phyloP scores from a whole-genome alignment of 2,888 invertebrate genomes.

The Gibbula magus region DNA sequence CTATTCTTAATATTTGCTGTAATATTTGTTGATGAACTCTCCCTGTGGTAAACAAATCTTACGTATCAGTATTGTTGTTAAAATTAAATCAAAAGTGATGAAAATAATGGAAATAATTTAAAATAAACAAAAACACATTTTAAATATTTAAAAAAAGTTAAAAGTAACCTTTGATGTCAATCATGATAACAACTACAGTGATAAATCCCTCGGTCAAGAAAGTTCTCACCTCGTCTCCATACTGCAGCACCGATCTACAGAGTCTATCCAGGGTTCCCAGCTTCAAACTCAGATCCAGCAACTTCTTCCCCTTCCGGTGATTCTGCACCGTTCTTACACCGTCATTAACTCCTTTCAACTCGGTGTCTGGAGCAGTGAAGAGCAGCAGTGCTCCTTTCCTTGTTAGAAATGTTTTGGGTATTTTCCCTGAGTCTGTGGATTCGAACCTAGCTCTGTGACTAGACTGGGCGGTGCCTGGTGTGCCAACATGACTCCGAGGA shows the following conservation, averaged over 20 bases:
- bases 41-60: too few relatives aligned
- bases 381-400: constrained; percentile 69
- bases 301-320: constrained; percentile 45
- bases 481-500: constrained; percentile 43
- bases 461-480: constrained; percentile 18
- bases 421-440: constrained; percentile 47
- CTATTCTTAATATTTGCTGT: too few relatives aligned
- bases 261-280: constrained; percentile 66
- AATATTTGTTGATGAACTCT: too few relatives aligned
- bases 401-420: constrained; percentile 70
- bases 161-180: too few relatives aligned
- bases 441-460: constrained; percentile 26
- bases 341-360: constrained; percentile 11
- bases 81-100: too few relatives aligned
- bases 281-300: constrained; percentile 61
- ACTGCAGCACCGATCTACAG: constrained; percentile 64
- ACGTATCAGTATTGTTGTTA: too few relatives aligned
- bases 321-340: not conserved
- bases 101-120: too few relatives aligned
- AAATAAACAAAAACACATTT: too few relatives aligned
- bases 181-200: too few relatives aligned
- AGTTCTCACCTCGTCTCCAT: constrained; percentile 64
- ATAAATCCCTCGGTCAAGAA: too few relatives aligned
- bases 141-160: too few relatives aligned
- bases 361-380: constrained; percentile 54